Base-by-base conservation (phyloP, 1,140 invertebrate species). In the Dufourea novaeangliae region DNA sequence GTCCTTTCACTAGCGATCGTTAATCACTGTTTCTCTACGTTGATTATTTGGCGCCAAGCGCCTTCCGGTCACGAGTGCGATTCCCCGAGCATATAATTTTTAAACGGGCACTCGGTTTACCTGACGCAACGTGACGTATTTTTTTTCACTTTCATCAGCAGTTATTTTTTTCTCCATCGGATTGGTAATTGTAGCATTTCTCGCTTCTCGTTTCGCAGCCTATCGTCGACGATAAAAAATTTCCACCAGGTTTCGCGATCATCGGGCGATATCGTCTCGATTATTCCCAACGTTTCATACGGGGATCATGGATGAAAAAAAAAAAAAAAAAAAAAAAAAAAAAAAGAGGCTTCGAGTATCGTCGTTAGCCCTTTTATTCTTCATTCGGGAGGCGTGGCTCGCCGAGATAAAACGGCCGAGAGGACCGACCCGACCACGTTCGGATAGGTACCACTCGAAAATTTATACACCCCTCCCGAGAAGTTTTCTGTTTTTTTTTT, bases 1-100 rank as follows among this genome's bases (percentile, higher is more conserved):
- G 77, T 69, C 83, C 72, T 84, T 84, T 84, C 81, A 80, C 81
- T 54, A 11, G 22, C 27, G 17, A 77, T 32, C 44, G 20, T 34
- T 62, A 41, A 37, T 12, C 39, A 14, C 29, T 5, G 11, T 57
- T 46, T 66, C 8, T 77, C 64, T 37, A 34, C 72, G 61, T 32
- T 37, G 72, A 80, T 80, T 80, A 79, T 75, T 81, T 8, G 73
- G 44, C 63, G 57, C 34, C 46, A 41, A 29, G 11, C 25, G 41
- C 34, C 72, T 76, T 32, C 22, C 52, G 63, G 12, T 5, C 25
- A 11, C 52, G 62, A 14, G 8, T 37, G 59, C 44, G n/a, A 54
- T 66, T 82, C 66, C n/a, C 37, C 61, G 22, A 54, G 22, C 68
- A 5, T 75, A n/a, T 41, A 84, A 84, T 84, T 84, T 74, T 68